phyloP scores from a whole-genome alignment of 2,888 invertebrate species.

The Autographa gamma region DNA sequence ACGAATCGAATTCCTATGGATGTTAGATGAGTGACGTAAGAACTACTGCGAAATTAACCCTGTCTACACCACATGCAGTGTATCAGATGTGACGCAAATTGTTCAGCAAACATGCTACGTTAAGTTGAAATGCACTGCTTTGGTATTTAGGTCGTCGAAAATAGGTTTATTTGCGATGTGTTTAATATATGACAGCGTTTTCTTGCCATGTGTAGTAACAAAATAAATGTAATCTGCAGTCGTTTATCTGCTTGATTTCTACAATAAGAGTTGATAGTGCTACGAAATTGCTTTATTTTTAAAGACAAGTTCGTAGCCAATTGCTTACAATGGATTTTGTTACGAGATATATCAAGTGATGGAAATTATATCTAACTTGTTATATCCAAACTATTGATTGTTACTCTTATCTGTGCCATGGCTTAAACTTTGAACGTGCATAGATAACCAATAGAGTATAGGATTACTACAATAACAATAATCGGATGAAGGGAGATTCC shows the following conservation, averaged over 20 bases:
- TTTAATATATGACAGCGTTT: not conserved
- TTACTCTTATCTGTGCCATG: too few relatives aligned
- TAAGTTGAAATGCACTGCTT: slow-evolving; percentile 29
- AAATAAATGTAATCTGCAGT: not conserved
- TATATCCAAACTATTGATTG: too few relatives aligned
- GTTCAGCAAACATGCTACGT: slow-evolving; percentile 33
- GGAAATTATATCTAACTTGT: too few relatives aligned
- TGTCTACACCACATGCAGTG: slow-evolving; percentile 60
- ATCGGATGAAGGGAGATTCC: too few relatives aligned
- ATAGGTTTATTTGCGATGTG: slow-evolving; percentile 1
- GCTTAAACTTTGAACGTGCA: too few relatives aligned
- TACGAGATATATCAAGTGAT: too few relatives aligned
- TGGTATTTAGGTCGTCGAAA: slow-evolving; percentile 25
- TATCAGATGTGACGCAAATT: slow-evolving; percentile 65
- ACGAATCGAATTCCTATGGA: slow-evolving; percentile 69
- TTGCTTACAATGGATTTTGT: too few relatives aligned
- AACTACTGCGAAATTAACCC: slow-evolving; percentile 72
- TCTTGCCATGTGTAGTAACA: not conserved
- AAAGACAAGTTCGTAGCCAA: too few relatives aligned
- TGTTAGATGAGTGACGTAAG: slow-evolving; percentile 64
- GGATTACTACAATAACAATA: too few relatives aligned
- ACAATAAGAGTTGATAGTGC: not conserved
- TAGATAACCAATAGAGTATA: too few relatives aligned
- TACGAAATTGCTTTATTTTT: too few relatives aligned
- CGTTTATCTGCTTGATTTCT: not conserved